These are phyloP conservation scores for Psittacula cyanocephala DNA, from an alignment of 2,113 vertebrate species.

Conservation along the genomic window DNA sequence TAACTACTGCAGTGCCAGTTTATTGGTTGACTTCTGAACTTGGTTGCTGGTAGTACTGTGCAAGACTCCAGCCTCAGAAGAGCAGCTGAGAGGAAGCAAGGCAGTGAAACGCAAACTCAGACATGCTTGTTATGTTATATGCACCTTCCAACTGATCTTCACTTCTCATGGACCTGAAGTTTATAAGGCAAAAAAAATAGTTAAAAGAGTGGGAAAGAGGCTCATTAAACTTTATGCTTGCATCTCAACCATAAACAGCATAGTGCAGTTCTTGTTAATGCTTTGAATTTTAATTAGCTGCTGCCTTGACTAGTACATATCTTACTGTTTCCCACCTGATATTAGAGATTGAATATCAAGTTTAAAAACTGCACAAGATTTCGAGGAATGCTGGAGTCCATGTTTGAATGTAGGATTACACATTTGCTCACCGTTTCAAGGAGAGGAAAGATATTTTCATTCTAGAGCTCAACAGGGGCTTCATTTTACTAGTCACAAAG, in stretches of 20 bases:
- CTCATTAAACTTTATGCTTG: constrained; percentile 40
- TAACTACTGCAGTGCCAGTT: background rate
- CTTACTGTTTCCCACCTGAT: background rate
- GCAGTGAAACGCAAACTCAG: background rate
- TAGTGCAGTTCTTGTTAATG: constrained; percentile 13
- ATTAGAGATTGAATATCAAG: background rate
- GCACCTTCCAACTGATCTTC: constrained; percentile 3
- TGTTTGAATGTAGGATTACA: background rate
- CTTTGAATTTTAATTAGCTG: constrained; percentile 34
- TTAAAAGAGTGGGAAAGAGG: constrained; percentile 9
- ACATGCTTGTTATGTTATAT: background rate
- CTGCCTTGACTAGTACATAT: background rate
- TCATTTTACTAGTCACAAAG: background rate
- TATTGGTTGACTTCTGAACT: constrained; percentile 4
- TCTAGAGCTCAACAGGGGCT: background rate
- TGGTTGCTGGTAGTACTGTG: background rate
- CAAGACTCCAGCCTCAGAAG: background rate
- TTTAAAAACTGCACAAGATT: background rate
- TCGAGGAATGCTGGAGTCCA: background rate
- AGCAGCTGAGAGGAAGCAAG: background rate
- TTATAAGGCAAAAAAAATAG: constrained; percentile 31
- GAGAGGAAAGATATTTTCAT: background rate
- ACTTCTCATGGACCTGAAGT: background rate
- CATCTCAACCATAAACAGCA: constrained; percentile 9
- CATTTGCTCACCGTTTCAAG: background rate